A percentile compares a stretch with the other conserved stretches of the same genome.
phyloP scores from a whole-genome alignment of 1,140 invertebrate species.

The Calephelis nemesis region DNA sequence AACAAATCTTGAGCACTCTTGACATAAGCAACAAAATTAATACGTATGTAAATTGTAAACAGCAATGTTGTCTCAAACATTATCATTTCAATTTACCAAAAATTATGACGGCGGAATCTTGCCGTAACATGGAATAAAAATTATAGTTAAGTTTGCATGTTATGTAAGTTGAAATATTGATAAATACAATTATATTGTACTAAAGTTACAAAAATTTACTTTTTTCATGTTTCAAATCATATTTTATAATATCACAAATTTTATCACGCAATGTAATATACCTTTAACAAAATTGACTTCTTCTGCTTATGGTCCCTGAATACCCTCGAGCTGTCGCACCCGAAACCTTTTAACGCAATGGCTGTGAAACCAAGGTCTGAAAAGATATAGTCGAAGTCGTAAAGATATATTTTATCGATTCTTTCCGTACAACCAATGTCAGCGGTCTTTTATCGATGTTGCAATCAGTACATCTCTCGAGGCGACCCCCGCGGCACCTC shows the following conservation, averaged over 20 bases:
- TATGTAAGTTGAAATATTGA: too few relatives aligned
- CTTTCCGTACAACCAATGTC: constrained; percentile 5
- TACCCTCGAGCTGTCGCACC: constrained; percentile 5
- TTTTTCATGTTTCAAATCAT: too few relatives aligned
- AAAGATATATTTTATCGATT: constrained; percentile 15
- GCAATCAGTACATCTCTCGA: constrained; percentile 34
- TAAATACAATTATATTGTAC: too few relatives aligned
- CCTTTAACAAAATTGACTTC: neutral
- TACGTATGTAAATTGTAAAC: too few relatives aligned
- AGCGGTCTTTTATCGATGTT: constrained; percentile 20
- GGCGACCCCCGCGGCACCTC: constrained; percentile 63
- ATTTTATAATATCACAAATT: neutral
- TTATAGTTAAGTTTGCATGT: too few relatives aligned
- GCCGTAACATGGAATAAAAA: too few relatives aligned
- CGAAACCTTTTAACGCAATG: constrained; percentile 12
- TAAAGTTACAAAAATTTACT: too few relatives aligned
- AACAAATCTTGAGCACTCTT: too few relatives aligned
- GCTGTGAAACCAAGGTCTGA: constrained; percentile 5
- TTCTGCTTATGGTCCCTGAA: neutral
- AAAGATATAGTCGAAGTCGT: constrained; percentile 10
- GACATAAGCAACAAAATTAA: too few relatives aligned
- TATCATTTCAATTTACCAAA: too few relatives aligned
- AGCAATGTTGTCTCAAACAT: too few relatives aligned
- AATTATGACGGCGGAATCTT: too few relatives aligned
- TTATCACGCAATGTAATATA: neutral